A percentile compares a stretch with the other conserved stretches of the same genome.
phyloP scores from a whole-genome alignment of 2,113 vertebrate genomes.

The Axis porcinus region DNA sequence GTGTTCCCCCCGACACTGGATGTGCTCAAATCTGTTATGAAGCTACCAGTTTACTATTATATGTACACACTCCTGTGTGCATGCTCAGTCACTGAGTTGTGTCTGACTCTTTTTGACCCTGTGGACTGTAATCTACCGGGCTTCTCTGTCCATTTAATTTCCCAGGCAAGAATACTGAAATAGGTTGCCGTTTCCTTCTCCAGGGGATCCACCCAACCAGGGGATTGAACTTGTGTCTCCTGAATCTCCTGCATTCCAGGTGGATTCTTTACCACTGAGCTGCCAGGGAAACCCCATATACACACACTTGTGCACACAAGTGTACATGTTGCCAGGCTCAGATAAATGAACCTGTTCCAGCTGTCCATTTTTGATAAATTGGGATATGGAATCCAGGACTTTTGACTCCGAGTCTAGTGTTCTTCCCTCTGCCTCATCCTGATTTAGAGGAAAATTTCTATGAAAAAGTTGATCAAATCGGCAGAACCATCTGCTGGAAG shows the following conservation, averaged over 20 bases:
- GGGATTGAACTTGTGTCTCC: not conserved
- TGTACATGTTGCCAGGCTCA: not conserved
- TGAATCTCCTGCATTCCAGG: not conserved
- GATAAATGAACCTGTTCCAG: not conserved
- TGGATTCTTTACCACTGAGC: not conserved
- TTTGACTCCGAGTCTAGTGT: not conserved
- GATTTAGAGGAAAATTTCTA: not conserved
- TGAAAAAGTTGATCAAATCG: not conserved
- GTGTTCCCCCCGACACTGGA: not conserved
- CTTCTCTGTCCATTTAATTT: not conserved
- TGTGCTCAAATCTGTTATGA: not conserved
- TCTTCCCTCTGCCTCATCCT: not conserved
- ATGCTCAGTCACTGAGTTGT: not conserved
- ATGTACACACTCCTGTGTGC: not conserved
- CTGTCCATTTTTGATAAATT: not conserved
- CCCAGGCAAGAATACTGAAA: not conserved
- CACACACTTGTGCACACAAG: not conserved
- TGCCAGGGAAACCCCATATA: not conserved
- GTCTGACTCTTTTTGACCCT: not conserved
- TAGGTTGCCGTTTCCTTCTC: not conserved
- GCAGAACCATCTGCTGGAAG: not conserved
- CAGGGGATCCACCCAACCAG: not conserved
- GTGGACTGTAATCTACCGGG: not conserved
- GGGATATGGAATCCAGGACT: not conserved
- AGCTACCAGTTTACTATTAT: not conserved